Evolutionary conservation across 2,113 vertebrate species (phyloP), one percentile per base, ranked within the genome.

Genomic region (Microcebus griseorufus): DNA sequence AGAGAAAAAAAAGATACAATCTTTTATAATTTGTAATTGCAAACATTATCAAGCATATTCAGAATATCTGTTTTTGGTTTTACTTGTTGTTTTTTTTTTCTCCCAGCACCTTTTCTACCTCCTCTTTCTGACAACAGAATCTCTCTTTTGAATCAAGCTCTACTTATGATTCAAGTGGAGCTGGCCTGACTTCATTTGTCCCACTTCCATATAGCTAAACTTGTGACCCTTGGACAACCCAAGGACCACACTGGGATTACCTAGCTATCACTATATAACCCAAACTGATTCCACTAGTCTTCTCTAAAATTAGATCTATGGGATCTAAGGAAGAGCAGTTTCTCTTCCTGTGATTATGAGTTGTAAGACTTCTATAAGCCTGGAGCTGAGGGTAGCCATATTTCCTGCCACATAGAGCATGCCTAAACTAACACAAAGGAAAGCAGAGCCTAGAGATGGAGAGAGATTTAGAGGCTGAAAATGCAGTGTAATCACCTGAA

Each of bases 71-170:
- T 37, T 81, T 94, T 45, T 32, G 13, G 23, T 81, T 89, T 75
- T 32, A 65, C 20, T 51, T 48, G n/a, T 6, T 67, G 70, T 34
- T 7, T 53, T 32, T 67, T 89, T 91, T 80, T 25, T 18, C 42
- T 87, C 81, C 51, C 29, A 65, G 34, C 2, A 95, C 25, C 11
- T 73, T 82, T 75, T 53, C 42, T 42, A n/a, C 69, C 5, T 81
- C 83, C 48, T 89, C 25, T 27, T 42, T 75, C n/a, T n/a, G 16
- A 60, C 45, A 82, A 42, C 9, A 90, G 25, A 88, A 81, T 10
- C 34, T 45, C 55, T 76, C 53, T 85, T 93, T 76, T 94, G 53
- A 95, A 95, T 82, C 34, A 81, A 92, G 34, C 11, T 65, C 29
- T 14, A 67, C 14, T 60, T 72, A 75, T 2, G 55, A 89, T 53